A percentile compares a stretch with the other conserved stretches of the same genome.
Evolutionary conservation across 1,140 invertebrate species (phyloP).

Genomic region (Drosophila erecta): DNA sequence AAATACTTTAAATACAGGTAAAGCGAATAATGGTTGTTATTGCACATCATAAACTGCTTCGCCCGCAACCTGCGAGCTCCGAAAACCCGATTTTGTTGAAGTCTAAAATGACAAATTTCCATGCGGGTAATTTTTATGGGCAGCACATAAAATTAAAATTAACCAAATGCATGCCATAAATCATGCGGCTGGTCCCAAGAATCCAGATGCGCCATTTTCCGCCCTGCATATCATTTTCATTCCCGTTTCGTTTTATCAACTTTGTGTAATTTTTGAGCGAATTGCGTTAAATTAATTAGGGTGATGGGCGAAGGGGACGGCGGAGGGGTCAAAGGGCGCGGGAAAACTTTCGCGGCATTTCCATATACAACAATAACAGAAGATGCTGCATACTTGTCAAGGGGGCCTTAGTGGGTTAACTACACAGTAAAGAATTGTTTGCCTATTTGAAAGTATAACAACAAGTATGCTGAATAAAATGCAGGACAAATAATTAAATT

Average conservation of each 20-base stretch:
- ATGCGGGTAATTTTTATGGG: constrained; percentile 57
- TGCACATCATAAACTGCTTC: constrained; percentile 2
- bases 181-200: constrained; percentile 18
- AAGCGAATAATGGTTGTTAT: background rate
- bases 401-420: background rate
- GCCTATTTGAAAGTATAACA: too few relatives aligned
- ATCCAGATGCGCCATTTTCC: constrained; percentile 53
- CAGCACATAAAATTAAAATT: constrained; percentile 53
- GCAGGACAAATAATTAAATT: too few relatives aligned
- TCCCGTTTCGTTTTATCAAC: constrained; percentile 44
- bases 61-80: background rate
- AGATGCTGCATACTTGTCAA: constrained; percentile 52
- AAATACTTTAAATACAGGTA: too few relatives aligned
- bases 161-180: constrained; percentile 46
- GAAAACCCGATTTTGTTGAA: constrained; percentile 3
- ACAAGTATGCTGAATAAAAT: too few relatives aligned
- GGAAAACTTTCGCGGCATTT: constrained; percentile 62
- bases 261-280: constrained; percentile 55
- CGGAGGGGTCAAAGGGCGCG: constrained; percentile 5
- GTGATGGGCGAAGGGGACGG: constrained; percentile 11
- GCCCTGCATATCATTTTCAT: constrained; percentile 53
- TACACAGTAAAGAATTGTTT: background rate
- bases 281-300: constrained; percentile 75
- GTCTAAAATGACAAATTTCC: constrained; percentile 40
- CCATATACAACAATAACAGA: constrained; percentile 56